Evolutionary conservation across 1,140 invertebrate species (phyloP), one percentile per base, ranked within the genome.

Genomic region (Rhopalosiphum maidis): DNA sequence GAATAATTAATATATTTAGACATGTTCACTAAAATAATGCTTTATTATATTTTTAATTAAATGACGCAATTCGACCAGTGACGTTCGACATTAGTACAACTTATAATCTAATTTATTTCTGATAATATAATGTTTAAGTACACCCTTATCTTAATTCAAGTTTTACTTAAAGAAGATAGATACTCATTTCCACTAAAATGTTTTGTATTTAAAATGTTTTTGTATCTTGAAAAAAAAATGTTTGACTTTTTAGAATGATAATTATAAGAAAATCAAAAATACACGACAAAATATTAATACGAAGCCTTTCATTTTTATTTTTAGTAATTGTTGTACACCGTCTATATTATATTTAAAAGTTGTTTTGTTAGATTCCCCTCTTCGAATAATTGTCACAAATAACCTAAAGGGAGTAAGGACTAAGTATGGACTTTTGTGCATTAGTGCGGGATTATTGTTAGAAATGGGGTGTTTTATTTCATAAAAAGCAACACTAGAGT

Each of bases 361-460:
- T 35, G 23, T 90, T 43, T 30, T 30, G 54, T 30, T n/a, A 37
- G 23, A 30, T 41, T 85, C n/a, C 46, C 77, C 91, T 89, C 82
- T 37, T 35, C 23, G 6, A 51, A 93, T 93, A 93, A 93, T 93
- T 54, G 91, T 37, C 91, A 83, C 68, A 93, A 93, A 93, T 85
- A 85, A 54, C 77, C 82, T 21, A 35, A 55, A 82, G 90, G 68
- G 91, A 82, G 35, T 90, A 82, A 46, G n/a, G 82, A 82, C 48
- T 90, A 90, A 90, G 30, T 90, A 90, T 25, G 43, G 89, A 90
- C 60, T 90, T 90, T 43, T 41, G 89, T 43, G 54, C 51, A 37
- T 68, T 55, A 60, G 25, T 30, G 8, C 25, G 54, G 35, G 51
- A 60, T 60, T 41, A 60, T 43, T 90, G 41, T 55, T 90, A 60